Evolutionary conservation across 2,113 vertebrate species (phyloP), one percentile per base, ranked within the genome.

Genomic region (Sinocyclocheilus rhinocerous): DNA sequence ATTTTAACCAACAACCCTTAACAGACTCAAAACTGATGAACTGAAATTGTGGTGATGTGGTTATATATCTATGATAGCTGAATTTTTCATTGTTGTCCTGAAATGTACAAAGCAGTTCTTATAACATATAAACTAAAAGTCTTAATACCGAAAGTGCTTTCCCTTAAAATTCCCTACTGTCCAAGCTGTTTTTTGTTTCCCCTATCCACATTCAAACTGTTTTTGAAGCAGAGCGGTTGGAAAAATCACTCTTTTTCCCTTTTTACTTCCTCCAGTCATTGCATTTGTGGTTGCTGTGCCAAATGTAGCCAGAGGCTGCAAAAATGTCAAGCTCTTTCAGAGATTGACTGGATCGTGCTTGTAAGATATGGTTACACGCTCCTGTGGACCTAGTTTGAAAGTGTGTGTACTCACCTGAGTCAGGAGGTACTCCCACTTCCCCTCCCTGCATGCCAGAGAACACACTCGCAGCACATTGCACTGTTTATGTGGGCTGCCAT

Each of bases 301-400:
- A 65, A 88, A 88, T 67, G 86, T 90, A 81, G 85, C 88, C 52
- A 42, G 18, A 84, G 83, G 83, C 80, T 88, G 87, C 77, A 85
- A 76, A 88, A 90, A 86, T 50, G 85, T 88, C 73, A 81, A 36
- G 72, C 48, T 57, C 15, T 76, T 76, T 83, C 55, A 61, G 61
- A 55, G 87, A 69, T 59, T 39, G 79, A 15, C 72, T 83, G 26
- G 20, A 57, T 77, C 13, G 67, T 88, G 55, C 76, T 52, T 55
- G 48, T 42, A 42, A 77, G 59, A 81, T 88, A 72, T 50, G 81
- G 52, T 86, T 88, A 83, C 86, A 45, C 4, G 29, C 15, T 84
- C n/a, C 6, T 84, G 67, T 69, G 69, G 50, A 75, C 70, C 59
- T 73, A 85, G 83, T 55, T 75, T 87, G 67, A 75, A 26, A 55